Conservation (phyloP, 2,888 invertebrate genomes). For the Andrena hattorfiana region DNA sequence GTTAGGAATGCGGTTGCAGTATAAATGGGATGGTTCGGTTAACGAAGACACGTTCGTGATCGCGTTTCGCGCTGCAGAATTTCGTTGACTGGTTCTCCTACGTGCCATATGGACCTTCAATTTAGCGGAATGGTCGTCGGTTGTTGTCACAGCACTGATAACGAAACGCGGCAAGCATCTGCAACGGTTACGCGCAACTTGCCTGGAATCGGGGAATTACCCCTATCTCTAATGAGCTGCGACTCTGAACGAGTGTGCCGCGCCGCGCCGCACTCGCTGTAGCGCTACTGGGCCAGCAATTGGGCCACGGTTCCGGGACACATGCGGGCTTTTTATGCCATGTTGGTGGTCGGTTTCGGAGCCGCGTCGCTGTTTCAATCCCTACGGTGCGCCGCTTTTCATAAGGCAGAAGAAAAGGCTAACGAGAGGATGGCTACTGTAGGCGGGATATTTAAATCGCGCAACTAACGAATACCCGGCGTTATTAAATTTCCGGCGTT, state of each 20-base stretch:
- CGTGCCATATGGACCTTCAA: conserved; percentile 38
- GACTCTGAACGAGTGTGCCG: conserved; percentile 38
- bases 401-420: not conserved
- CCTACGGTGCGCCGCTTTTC: not conserved
- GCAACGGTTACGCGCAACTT: conserved; percentile 22
- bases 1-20: not conserved
- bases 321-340: conserved; percentile 30
- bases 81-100: conserved; percentile 13
- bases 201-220: conserved; percentile 49
- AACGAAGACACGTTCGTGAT: conserved; percentile 4
- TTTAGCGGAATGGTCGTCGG: conserved; percentile 25
- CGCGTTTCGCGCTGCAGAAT: not conserved
- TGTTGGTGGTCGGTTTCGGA: not conserved
- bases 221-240: conserved; percentile 53
- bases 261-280: not conserved
- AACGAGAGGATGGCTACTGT: not conserved
- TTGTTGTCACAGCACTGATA: conserved; percentile 37
- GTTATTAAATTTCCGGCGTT: conserved; percentile 42
- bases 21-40: not conserved
- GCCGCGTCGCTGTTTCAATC: not conserved
- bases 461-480: conserved; percentile 23
- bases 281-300: conserved; percentile 11
- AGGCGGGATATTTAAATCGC: conserved; percentile 32
- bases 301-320: conserved; percentile 2
- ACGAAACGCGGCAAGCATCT: conserved; percentile 36